These are phyloP conservation scores for Erythrocebus patas DNA, from an alignment of 2,113 vertebrate species.

Conservation along the genomic window DNA sequence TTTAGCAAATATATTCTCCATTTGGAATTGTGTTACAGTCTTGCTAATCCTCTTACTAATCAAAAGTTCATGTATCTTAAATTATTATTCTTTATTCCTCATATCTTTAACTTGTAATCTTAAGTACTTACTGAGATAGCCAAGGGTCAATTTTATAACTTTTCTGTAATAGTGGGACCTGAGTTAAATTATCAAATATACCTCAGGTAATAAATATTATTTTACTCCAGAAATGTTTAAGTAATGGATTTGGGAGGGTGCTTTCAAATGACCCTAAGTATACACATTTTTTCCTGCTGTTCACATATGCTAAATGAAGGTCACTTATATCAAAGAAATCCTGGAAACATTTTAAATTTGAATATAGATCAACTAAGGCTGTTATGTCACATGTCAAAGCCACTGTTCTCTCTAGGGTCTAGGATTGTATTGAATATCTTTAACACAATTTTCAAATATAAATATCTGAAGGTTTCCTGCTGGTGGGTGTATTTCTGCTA, in stretches of 20 bases:
- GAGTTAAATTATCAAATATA: constrained; percentile 65
- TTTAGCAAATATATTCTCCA: neutral
- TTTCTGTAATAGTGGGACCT: constrained; percentile 21
- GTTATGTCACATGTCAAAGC: neutral
- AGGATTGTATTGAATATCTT: neutral
- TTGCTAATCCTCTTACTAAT: neutral
- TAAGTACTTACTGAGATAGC: constrained; percentile 45
- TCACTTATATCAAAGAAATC: constrained; percentile 55
- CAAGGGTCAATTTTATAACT: neutral
- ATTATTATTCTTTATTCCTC: neutral
- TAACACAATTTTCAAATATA: neutral
- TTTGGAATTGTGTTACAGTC: neutral
- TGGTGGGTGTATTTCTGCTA: neutral
- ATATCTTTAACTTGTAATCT: constrained; percentile 17
- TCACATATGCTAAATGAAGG: constrained; percentile 63
- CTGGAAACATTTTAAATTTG: constrained; percentile 56
- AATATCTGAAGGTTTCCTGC: constrained; percentile 20
- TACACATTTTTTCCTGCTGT: constrained; percentile 7
- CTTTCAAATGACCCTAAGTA: constrained; percentile 33
- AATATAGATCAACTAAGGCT: neutral
- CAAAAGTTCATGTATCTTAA: neutral
- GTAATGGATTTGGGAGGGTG: neutral
- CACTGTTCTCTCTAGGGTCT: neutral
- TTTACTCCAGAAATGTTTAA: constrained; percentile 44
- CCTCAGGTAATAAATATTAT: constrained; percentile 59